Evolutionary conservation across 2,797 vertebrate genomes (phyloP).

Genomic region (Rallus crepitans): DNA sequence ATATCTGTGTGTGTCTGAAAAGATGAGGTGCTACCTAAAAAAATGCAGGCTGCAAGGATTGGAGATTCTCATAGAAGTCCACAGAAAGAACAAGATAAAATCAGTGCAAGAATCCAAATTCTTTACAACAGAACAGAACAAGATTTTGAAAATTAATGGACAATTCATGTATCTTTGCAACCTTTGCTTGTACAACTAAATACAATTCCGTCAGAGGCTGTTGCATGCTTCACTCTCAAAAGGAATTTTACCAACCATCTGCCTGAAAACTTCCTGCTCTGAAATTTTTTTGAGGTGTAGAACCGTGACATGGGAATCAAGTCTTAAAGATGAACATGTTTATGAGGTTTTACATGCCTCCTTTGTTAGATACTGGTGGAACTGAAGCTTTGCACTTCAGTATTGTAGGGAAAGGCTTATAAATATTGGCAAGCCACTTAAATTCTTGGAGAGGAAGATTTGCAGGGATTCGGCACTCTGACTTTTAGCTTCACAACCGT

Average conservation of each 20-base stretch:
- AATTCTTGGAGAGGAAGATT: conserved; percentile 13
- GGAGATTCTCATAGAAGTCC: neutral
- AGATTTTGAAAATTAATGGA: neutral
- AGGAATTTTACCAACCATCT: neutral
- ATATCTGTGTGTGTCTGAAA: neutral
- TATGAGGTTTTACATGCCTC: neutral
- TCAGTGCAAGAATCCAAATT: neutral
- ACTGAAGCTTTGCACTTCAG: neutral
- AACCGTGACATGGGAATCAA: neutral
- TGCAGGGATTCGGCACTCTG: neutral
- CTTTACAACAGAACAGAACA: neutral
- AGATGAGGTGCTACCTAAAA: neutral
- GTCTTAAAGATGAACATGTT: neutral
- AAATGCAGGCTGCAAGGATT: neutral
- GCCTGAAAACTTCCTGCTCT: neutral
- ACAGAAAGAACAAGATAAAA: neutral
- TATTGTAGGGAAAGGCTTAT: neutral
- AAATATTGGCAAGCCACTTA: neutral
- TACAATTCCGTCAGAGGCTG: neutral
- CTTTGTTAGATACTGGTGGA: neutral
- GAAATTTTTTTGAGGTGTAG: neutral
- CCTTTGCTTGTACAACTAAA: neutral
- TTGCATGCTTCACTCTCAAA: neutral
- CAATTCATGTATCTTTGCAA: neutral
- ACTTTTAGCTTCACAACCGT: conserved; percentile 36